Conservation (phyloP, 2,113 vertebrate species). For the Seriola quinqueradiata region DNA sequence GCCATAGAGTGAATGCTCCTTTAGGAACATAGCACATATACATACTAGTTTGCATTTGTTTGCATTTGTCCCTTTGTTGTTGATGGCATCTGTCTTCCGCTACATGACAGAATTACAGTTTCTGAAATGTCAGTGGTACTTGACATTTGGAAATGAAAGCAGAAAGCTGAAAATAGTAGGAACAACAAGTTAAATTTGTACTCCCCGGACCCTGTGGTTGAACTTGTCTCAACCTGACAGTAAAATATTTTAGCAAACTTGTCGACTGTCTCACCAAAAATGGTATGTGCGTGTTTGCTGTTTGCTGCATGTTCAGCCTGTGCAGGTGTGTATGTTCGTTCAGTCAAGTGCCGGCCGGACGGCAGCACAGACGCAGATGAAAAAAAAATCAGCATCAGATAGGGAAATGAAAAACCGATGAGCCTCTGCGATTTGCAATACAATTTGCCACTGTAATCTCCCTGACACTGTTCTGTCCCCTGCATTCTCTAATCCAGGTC, state of each 20-base stretch:
- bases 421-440: slow-evolving; percentile 77
- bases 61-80: neutral
- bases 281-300: neutral
- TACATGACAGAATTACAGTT: neutral
- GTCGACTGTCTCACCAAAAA: neutral
- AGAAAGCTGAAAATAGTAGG: neutral
- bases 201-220: neutral
- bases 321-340: slow-evolving; percentile 31
- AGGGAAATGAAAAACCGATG: slow-evolving; percentile 71
- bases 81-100: no score
- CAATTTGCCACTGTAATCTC: slow-evolving; percentile 78
- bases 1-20: neutral
- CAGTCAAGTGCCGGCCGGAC: slow-evolving; percentile 18
- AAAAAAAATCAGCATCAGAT: slow-evolving; percentile 45
- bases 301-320: neutral
- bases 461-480: slow-evolving; percentile 54
- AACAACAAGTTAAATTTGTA: neutral
- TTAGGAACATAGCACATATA: neutral
- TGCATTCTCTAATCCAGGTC: slow-evolving; percentile 68
- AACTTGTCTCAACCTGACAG: neutral
- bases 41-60: neutral
- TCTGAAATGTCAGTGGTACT: neutral
- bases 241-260: neutral
- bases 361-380: slow-evolving; percentile 14
- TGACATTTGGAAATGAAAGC: neutral